Evolutionary conservation across 2,113 vertebrate genomes (phyloP), one percentile per base, ranked within the genome.

Genomic region (Plestiodon gilberti): DNA sequence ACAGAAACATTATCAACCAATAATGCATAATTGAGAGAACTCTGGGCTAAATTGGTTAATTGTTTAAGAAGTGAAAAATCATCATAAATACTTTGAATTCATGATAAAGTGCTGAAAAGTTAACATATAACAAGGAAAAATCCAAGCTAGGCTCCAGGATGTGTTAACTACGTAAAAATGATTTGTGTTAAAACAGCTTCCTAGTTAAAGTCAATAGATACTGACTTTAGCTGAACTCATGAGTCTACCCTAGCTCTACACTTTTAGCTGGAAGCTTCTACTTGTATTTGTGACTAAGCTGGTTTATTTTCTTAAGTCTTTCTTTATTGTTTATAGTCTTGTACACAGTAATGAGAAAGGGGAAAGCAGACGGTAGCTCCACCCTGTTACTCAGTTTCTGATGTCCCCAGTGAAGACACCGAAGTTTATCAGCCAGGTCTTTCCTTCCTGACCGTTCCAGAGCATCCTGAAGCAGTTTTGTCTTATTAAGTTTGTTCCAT

Each of bases 361-460:
- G 96, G 62, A 97, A 97, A 62, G 96, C 96, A 4, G 97, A 96
- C 4, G 96, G 97, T 25, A 97, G 93, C 91, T 97, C 94, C 59
- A 96, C 95, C 76, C 93, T 95, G 9, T 89, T 92, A 87, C 96
- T 97, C 57, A 95, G 90, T 78, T 96, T 97, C 94, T 96, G 96
- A 57, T 97, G 94, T 35, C 95, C 95, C 96, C 96, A 96, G 69
- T 95, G 94, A 62, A 97, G 95, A 69, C 95, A 96, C 3, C 88
- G 96, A 62, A 97, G 94, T 62, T 87, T 95, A 89, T 97, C 95
- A 33, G 96, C 93, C 71, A 96, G 93, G 70, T 96, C 96, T 52
- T 90, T 93, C 43, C 95, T 94, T 30, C 95, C 96, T 2, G 96
- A 94, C 18, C 92, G 92, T 82, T 96, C 96, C 85, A 95, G 92